A percentile compares a stretch with the other conserved stretches of the same genome.
Evolutionary conservation across 2,113 vertebrate genomes (phyloP).

Genomic region (Falco punctatus): DNA sequence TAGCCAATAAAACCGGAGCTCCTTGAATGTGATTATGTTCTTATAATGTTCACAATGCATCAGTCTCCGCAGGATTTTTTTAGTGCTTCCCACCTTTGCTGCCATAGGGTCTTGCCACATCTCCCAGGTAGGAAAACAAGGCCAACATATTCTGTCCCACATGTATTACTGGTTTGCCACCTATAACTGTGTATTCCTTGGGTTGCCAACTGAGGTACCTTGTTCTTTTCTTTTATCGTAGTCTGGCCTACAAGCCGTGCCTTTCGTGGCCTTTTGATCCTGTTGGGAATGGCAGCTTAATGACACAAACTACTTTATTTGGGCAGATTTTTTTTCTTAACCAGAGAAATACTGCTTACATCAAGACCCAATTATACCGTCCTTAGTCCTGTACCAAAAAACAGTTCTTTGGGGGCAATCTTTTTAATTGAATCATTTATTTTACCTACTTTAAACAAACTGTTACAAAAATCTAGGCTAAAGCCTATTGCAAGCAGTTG

Average conservation of each 20-base stretch:
- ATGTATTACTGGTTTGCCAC: background rate
- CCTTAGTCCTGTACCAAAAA: background rate
- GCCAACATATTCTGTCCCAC: rapidly evolving
- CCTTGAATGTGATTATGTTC: background rate
- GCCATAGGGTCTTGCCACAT: background rate
- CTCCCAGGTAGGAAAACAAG: background rate
- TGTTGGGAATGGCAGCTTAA: conserved; percentile 4
- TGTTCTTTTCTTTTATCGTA: background rate
- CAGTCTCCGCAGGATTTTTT: background rate
- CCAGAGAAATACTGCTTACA: background rate
- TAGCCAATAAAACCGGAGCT: background rate
- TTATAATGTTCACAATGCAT: background rate
- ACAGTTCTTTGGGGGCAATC: background rate
- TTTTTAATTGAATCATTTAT: conserved; percentile 48
- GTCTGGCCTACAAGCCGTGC: background rate
- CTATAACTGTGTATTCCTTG: no score
- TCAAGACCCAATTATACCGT: background rate
- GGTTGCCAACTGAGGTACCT: background rate
- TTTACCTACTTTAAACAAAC: conserved; percentile 51
- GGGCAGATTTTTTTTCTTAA: background rate
- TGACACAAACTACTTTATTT: background rate
- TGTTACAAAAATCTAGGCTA: conserved; percentile 11
- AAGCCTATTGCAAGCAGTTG: background rate
- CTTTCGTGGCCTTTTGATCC: background rate
- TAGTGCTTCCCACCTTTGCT: background rate